phyloP scores from a whole-genome alignment of 1,140 invertebrate genomes.

The Choristoneura fumiferana region DNA sequence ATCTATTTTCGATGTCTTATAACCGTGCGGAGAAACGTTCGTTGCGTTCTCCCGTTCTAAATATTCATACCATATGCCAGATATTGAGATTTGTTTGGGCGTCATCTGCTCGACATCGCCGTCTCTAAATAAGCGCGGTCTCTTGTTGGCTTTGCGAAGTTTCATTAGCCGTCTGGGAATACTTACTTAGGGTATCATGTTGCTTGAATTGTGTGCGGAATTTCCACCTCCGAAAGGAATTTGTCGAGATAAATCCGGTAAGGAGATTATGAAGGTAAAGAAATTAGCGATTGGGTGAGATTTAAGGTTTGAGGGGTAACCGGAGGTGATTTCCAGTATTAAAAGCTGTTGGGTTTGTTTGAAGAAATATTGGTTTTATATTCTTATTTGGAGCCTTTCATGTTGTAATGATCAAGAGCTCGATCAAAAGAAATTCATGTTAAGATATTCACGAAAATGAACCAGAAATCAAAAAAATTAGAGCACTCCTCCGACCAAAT shows the following conservation, averaged over 20 bases:
- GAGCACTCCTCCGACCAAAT: background rate
- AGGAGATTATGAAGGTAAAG: slow-evolving; percentile 30
- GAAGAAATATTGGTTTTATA: slow-evolving; percentile 14
- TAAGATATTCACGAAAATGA: slow-evolving; percentile 9
- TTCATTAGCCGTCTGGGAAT: slow-evolving; percentile 69
- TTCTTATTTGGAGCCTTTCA: slow-evolving; percentile 7
- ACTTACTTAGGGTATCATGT: slow-evolving; percentile 64
- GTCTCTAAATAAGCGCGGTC: slow-evolving; percentile 65
- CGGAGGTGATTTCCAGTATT: slow-evolving; percentile 13
- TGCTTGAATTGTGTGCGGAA: slow-evolving; percentile 58
- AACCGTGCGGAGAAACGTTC: slow-evolving; percentile 63
- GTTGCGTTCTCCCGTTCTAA: slow-evolving; percentile 66
- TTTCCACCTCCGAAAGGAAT: slow-evolving; percentile 40
- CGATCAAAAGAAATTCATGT: slow-evolving; percentile 2
- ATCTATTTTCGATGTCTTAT: slow-evolving; percentile 77
- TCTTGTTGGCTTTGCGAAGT: slow-evolving; percentile 65
- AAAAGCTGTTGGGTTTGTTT: slow-evolving; percentile 13
- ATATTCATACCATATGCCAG: slow-evolving; percentile 76
- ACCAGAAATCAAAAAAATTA: background rate
- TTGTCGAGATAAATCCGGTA: slow-evolving; percentile 28
- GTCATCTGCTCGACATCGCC: slow-evolving; percentile 70
- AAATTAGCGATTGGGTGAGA: slow-evolving; percentile 24
- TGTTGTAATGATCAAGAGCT: background rate
- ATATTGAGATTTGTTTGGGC: slow-evolving; percentile 75
- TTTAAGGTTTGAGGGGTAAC: slow-evolving; percentile 19